Evolutionary conservation across 2,113 vertebrate species (phyloP), one percentile per base, ranked within the genome.

Genomic region (Toxotes jaculatrix): DNA sequence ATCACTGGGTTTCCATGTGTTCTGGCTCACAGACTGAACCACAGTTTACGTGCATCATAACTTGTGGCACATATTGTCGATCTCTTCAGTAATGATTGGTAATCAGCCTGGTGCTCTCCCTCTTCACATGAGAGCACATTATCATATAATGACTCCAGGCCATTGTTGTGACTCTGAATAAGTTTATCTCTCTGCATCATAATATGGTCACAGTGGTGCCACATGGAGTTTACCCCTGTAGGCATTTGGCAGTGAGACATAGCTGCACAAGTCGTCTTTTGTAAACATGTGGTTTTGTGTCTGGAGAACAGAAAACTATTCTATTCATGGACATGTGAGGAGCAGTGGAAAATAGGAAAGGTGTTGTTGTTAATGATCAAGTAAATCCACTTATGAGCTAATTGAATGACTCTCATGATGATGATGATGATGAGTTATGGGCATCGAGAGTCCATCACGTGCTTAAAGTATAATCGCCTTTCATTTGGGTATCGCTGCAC

Each of bases 251-350:
- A 11, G 68, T n/a, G 45, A 75, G 70, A 59, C 47, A 5, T 16
- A n/a, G 49, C 63, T 31, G 23, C 70, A 79, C 74, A 74, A 70
- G 23, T 55, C 47, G 19, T 64, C 79, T 63, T 17, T 70, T 74
- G 79, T 60, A 27, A 83, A 34, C 80, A 89, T 14, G 57, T 56
- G 66, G 21, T 51, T 3, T 45, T 42, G 55, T 55, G 1, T 55
- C 4, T 10, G 3, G 14, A 27, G 43, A 71, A 82, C 61, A 62
- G 42, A 40, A 42, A 62, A 27, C 53, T 62, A 68, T 71, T 83
- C 73, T n/a, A n/a, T n/a, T n/a, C n/a, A 38, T 60, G 65, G 47
- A 38, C 72, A 63, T 16, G 51, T 55, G 77, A 83, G 38, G 10
- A 4, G 36, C 63, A 57, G 51, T 14, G 42, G 42, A 1, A 42